Evolutionary conservation across 2,888 invertebrate species (phyloP), one percentile per base, ranked within the genome.

Genomic region (Colletes collaris): DNA sequence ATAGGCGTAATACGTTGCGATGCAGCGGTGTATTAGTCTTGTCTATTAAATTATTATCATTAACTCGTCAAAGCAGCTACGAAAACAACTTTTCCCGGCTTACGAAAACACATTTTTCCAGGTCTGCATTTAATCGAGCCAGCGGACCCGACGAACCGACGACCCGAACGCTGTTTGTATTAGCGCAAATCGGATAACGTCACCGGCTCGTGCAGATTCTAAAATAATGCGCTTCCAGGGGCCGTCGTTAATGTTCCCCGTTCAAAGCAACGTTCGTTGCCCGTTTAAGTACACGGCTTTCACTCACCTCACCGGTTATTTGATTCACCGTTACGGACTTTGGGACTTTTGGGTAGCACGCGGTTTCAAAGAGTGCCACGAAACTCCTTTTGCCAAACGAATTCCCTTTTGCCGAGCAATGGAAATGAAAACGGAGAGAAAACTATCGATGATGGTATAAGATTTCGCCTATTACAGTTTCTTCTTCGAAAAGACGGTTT

Each of bases 141-240:
- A 62, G 16, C 49, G 5, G 40, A 40, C 40, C 40, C 4, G 40
- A 40, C 40, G 66, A 44, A 27, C 55, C 46, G 10, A 53, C 46
- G 64, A 65, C 58, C 46, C 63, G 52, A 73, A 50, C 19, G 11
- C 27, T 53, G 46, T 64, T 62, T 65, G 70, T 46, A 64, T 56
- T 70, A 70, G 53, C 35, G 58, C 53, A 68, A 75, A 66, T 70
- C 70, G 63, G 76, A 76, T 79, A 66, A 40, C 52, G 62, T 56
- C 56, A 65, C 35, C 46, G 59, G 49, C 40, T 52, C 55, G 44
- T 55, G 46, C 40, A 58, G 62, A 66, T 66, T 76, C 53, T 16
- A 56, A 55, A 69, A 70, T 76, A 79, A 76, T 66, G 62, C 66
- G 37, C 13, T 44, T 13, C 53, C 50, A 50, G 3, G 59, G 46